These are phyloP conservation scores for Drosophila gaucha DNA, from an alignment of 2,888 invertebrate species.

Conservation along the genomic window DNA sequence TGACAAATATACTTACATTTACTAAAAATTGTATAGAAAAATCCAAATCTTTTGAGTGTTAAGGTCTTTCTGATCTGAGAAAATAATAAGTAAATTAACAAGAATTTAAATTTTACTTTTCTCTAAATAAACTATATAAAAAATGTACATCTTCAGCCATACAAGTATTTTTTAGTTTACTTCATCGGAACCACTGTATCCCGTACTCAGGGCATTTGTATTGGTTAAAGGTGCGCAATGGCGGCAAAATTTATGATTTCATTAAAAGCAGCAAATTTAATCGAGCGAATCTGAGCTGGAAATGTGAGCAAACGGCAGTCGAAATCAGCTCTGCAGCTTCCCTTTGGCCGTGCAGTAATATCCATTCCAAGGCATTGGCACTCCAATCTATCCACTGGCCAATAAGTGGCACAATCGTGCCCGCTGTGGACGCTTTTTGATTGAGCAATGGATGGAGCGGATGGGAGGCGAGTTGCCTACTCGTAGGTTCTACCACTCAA, in stretches of 20 bases:
- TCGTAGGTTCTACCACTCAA: constrained; percentile 40
- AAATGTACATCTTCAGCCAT: too few relatives aligned
- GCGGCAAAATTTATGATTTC: constrained; percentile 75
- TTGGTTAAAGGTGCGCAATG: constrained; percentile 45
- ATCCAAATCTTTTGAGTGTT: too few relatives aligned
- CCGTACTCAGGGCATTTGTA: constrained; percentile 6
- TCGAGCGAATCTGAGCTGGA: constrained; percentile 58
- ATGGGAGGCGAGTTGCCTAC: constrained; percentile 14
- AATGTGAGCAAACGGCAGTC: constrained; percentile 47
- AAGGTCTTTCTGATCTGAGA: too few relatives aligned
- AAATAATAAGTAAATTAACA: too few relatives aligned
- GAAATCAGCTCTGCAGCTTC: constrained; percentile 32
- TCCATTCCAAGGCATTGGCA: constrained; percentile 42
- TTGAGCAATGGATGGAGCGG: constrained; percentile 74
- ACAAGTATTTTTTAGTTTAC: too few relatives aligned
- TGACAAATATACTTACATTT: neutral
- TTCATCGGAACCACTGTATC: constrained; percentile 1
- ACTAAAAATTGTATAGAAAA: too few relatives aligned
- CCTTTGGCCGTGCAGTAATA: constrained; percentile 8
- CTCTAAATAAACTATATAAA: too few relatives aligned
- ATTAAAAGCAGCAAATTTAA: constrained; percentile 77
- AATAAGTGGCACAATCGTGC: constrained; percentile 81
- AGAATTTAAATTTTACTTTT: too few relatives aligned
- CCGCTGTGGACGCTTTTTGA: constrained; percentile 74
- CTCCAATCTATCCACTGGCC: constrained; percentile 63